These are phyloP conservation scores for Leuctra nigra DNA, from an alignment of 2,888 invertebrate genomes.

Conservation along the genomic window DNA sequence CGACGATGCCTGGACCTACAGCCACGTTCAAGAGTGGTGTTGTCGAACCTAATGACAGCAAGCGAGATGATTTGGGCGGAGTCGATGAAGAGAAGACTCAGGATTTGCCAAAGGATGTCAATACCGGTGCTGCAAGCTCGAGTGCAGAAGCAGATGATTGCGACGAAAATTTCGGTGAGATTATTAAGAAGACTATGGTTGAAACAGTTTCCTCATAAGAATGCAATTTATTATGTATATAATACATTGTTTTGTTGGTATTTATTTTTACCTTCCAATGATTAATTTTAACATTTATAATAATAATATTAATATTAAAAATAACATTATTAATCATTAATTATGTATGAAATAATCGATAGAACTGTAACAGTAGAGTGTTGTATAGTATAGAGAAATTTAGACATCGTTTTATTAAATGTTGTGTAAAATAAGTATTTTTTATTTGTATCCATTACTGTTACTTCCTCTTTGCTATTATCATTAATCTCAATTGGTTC, in stretches of 20 bases:
- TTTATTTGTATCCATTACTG: too few relatives aligned
- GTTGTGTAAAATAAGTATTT: slow-evolving; percentile 22
- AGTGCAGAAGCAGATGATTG: slow-evolving; percentile 40
- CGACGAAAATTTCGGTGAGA: slow-evolving; percentile 81
- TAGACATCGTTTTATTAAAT: slow-evolving; percentile 27
- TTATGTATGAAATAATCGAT: neutral
- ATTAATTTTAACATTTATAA: slow-evolving; percentile 8
- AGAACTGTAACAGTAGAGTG: neutral
- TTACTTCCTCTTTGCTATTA: too few relatives aligned
- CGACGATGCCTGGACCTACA: slow-evolving; percentile 21
- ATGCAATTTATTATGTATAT: slow-evolving; percentile 29
- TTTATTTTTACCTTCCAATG: slow-evolving; percentile 9
- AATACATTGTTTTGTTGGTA: neutral
- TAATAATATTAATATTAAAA: slow-evolving; percentile 4
- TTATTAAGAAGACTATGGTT: slow-evolving; percentile 88
- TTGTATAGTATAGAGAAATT: slow-evolving; percentile 15
- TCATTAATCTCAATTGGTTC: too few relatives aligned
- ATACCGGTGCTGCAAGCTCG: slow-evolving; percentile 12
- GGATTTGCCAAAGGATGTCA: slow-evolving; percentile 4
- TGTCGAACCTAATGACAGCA: slow-evolving; percentile 13
- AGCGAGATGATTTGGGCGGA: slow-evolving; percentile 8
- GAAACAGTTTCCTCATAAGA: slow-evolving; percentile 78
- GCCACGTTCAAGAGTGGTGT: slow-evolving; percentile 24
- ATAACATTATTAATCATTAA: neutral
- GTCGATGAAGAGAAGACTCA: slow-evolving; percentile 3